Base-by-base conservation (phyloP, 2,113 vertebrate species). In the Dipodomys merriami region DNA sequence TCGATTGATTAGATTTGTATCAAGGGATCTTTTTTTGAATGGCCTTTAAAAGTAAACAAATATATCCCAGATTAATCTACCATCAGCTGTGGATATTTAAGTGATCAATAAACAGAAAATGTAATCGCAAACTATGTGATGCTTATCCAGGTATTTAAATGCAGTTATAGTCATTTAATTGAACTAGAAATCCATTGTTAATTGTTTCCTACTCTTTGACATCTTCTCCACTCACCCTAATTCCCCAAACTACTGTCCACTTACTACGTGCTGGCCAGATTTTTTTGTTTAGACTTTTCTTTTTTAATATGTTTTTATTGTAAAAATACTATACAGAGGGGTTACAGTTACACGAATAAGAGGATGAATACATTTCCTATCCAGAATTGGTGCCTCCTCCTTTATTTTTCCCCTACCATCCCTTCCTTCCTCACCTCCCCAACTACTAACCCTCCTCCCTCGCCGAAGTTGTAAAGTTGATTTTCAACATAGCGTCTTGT, bases 31-130 rank as follows among this genome's bases (percentile, higher is more conserved):
- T 77, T 33, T 44, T 46, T 29, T 68, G 65, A 83, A 76, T 35
- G 93, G 9, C 5, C 33, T 87, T 83, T 74, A 23, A 76, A 91
- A 79, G 68, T 91, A 76, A 86, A 69, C 35, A 88, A 80, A 46
- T 73, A n/a, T 44, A 81, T 87, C 13, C 67, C 67, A 80, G 22
- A 81, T 93, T 81, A 83, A 80, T 83, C 29, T 90, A 65, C 4
- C n/a, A 77, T 73, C 39, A 60, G 6, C 84, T 25, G 15, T 57
- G 7, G 9, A 68, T 82, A 88, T 68, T 76, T 84, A 68, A 33
- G 3, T 76, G 3, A 39, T 95, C 18, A 83, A 20, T 80, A 82
- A 92, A 69, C 13, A 81, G 19, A 71, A 60, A 46, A 53, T 69
- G 9, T 22, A n/a, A 77, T 49, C 49, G 6, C 33, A 82, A 92